Evolutionary conservation across 2,888 invertebrate genomes (phyloP), one percentile per base, ranked within the genome.

Genomic region (Spodoptera exigua): DNA sequence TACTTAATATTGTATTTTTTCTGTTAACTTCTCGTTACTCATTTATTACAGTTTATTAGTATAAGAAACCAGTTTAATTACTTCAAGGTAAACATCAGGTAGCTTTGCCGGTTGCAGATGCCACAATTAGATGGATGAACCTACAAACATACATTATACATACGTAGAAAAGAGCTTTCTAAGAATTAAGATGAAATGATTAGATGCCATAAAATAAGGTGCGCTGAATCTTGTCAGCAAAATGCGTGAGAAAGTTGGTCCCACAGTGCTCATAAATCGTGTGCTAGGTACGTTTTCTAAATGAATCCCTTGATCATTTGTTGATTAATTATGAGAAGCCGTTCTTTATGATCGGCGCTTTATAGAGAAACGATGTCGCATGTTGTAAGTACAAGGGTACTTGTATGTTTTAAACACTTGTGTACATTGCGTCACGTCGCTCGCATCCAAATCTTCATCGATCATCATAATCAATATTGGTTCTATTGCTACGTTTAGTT

Each of bases 301-400:
- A 90, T 84, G 89, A 86, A 85, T 84, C 86, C 84, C 84, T 90
- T 91, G 88, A 91, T 90, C 88, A 79, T 85, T 88, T 83, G 85
- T 85, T 91, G 89, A 92, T 92, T 91, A 89, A 92, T 92, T 89
- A 88, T 90, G 78, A 87, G 85, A 87, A 90, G 82, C 87, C 82
- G 81, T 84, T 86, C 87, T 85, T 83, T 90, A 87, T 89, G 61
- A 48, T 47, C 71, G 63, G 73, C 73, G 51, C 46, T 61, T 58
- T 59, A 62, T 53, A 70, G 62, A 76, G 53, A 79, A 84, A 83
- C 76, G 69, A 79, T 85, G 88, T 87, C 88, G 80, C 84, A 75
- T 82, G 76, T 74, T 66, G 68, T 75, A 75, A 72, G 73, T 78
- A 78, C 73, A 66, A 10, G 58, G 36, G 59, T 74, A 79, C 73